Percentiles rank a stretch among this genome's conserved stretches.
Evolutionary conservation across 2,113 vertebrate genomes (phyloP).

Genomic region (Ochotona curzoniae): DNA sequence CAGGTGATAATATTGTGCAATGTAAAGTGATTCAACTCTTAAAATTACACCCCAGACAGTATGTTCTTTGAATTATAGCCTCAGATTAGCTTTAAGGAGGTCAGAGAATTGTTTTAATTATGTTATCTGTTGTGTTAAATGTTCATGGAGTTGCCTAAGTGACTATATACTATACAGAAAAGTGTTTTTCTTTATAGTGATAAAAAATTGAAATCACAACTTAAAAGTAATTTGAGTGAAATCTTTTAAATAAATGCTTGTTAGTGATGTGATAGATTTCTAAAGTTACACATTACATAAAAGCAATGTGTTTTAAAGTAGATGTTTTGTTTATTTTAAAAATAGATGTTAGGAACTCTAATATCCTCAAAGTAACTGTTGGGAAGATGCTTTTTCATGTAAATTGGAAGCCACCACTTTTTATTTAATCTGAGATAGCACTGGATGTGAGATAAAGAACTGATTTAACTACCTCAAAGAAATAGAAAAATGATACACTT

Average conservation of each 20-base stretch:
- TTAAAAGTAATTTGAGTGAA: background rate
- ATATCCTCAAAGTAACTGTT: background rate
- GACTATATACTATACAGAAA: accelerated
- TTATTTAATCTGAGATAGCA: background rate
- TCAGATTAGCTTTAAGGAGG: background rate
- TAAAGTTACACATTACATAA: background rate
- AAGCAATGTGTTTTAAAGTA: background rate
- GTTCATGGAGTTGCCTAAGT: background rate
- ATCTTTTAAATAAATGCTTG: background rate
- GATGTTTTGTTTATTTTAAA: background rate
- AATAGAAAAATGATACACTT: background rate
- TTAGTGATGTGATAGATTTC: background rate
- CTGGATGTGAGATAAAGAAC: background rate
- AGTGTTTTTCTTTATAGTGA: background rate
- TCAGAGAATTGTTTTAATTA: background rate
- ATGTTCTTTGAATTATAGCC: background rate
- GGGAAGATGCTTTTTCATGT: background rate
- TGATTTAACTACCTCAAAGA: background rate
- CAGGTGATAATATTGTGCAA: background rate
- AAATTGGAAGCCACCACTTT: background rate
- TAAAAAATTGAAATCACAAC: background rate
- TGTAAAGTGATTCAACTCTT: background rate
- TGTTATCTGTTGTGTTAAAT: background rate
- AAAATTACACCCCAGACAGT: background rate
- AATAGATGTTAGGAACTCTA: background rate